A percentile compares a stretch with the other conserved stretches of the same genome.
phyloP scores from a whole-genome alignment of 2,888 invertebrate species.

The Nomada lathburiana region DNA sequence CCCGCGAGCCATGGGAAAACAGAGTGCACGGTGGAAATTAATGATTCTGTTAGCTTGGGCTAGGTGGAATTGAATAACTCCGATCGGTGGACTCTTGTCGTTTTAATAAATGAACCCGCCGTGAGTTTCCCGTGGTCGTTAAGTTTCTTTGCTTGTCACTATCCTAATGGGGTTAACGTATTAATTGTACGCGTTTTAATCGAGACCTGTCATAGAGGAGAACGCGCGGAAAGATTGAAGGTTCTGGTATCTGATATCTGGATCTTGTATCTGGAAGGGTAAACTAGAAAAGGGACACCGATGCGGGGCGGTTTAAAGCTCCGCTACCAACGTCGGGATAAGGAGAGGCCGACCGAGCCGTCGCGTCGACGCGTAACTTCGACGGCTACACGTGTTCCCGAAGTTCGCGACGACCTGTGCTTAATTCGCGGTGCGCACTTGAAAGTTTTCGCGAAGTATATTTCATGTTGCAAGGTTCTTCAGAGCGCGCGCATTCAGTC shows the following conservation, averaged over 20 bases:
- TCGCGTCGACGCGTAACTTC: background rate
- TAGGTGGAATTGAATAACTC: too few relatives aligned
- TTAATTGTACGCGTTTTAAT: too few relatives aligned
- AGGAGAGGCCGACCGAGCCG: background rate
- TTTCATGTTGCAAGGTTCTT: background rate
- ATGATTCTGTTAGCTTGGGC: background rate
- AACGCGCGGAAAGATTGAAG: too few relatives aligned
- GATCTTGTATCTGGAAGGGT: too few relatives aligned
- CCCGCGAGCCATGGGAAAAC: slow-evolving; percentile 36
- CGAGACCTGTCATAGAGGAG: too few relatives aligned
- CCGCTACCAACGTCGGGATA: background rate
- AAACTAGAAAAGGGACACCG: background rate
- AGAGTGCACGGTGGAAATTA: background rate
- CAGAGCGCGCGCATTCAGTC: background rate
- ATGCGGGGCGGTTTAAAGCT: background rate
- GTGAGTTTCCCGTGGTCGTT: too few relatives aligned
- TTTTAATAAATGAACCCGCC: too few relatives aligned
- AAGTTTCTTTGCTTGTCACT: too few relatives aligned
- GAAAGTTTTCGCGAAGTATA: slow-evolving; percentile 35
- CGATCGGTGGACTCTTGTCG: too few relatives aligned
- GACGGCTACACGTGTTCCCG: background rate
- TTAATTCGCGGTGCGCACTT: slow-evolving; percentile 22
- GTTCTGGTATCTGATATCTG: too few relatives aligned
- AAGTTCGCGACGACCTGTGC: slow-evolving; percentile 2
- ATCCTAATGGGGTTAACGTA: too few relatives aligned